A percentile compares a stretch with the other conserved stretches of the same genome.
Conservation (phyloP, 1,140 invertebrate species). For the Ceratina australensis region DNA sequence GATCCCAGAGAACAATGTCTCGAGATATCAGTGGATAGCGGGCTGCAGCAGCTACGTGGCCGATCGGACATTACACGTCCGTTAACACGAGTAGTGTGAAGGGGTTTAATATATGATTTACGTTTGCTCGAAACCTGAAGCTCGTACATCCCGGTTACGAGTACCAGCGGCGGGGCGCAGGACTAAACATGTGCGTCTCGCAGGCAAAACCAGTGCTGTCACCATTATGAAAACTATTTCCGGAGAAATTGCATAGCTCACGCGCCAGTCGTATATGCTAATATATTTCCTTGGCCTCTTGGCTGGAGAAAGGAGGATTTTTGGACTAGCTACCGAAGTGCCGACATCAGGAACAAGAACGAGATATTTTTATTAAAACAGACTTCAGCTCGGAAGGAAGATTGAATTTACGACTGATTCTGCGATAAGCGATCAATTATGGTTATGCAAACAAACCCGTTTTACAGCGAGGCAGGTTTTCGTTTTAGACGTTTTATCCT, state of each 20-base stretch:
- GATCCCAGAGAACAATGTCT: too few relatives aligned
- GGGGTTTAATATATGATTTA: conserved; percentile 68
- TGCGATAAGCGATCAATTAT: conserved; percentile 50
- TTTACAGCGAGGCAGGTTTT: conserved; percentile 37
- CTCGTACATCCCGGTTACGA: conserved; percentile 47
- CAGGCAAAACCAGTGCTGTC: background rate
- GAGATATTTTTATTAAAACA: background rate
- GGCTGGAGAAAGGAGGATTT: too few relatives aligned
- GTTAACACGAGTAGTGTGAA: too few relatives aligned
- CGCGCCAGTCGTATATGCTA: background rate
- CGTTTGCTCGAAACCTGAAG: conserved; percentile 50
- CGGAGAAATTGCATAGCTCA: conserved; percentile 39
- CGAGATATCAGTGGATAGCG: too few relatives aligned
- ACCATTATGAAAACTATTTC: conserved; percentile 45
- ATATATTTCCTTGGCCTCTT: conserved; percentile 11
- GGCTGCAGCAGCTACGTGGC: too few relatives aligned
- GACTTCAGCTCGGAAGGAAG: background rate
- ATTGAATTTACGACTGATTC: background rate
- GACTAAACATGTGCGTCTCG: background rate
- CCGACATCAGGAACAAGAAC: background rate
- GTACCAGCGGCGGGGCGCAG: background rate
- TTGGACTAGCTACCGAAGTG: background rate
- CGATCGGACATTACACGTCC: too few relatives aligned
- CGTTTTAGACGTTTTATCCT: conserved; percentile 27
- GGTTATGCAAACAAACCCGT: conserved; percentile 62